Evolutionary conservation across 2,797 vertebrate species (phyloP), one percentile per base, ranked within the genome.

Genomic region (Anisognathus igniventris): DNA sequence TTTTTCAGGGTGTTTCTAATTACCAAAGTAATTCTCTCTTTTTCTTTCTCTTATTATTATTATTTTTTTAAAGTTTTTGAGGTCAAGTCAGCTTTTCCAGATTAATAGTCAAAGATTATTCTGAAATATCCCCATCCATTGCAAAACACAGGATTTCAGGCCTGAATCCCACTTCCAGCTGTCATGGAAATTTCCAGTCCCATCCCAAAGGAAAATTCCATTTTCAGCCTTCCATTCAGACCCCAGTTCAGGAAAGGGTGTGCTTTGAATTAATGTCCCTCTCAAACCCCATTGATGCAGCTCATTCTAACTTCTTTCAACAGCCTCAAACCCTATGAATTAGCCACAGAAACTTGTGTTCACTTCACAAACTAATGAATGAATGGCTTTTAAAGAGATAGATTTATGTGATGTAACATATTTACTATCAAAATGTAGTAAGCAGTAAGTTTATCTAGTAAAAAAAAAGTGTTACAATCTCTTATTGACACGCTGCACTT

Each of bases 161-260:
- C 83, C 66, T 39, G 70, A 83, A 91, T 93, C 79, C 58, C 37
- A 33, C 64, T 90, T 93, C 66, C 79, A 95, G 76, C 92, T 94
- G 85, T 92, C 85, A 65, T 51, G 94, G 94, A 95, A 96, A 75
- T 92, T 96, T 96, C 91, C 93, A 77, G 4, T 64, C n/a, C 64
- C 19, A 40, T 91, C 90, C 71, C 60, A 91, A 95, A 90, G 91
- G 86, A 93, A 95, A 96, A 65, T 89, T 91, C 81, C 89, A 80
- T 90, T 83, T 95, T 68, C 86, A 92, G 28, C 39, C 35, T 92
- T 71, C 64, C 50, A 44, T 89, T 89, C 67, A 64, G 31, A 24
- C 50, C 53, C 68, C 31, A 27, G 28, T 60, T 92, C 67, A 80
- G 87, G 30, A 83, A 90, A 80, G n/a, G 45, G 24, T 18, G 27